Percentiles rank a stretch among this genome's conserved stretches.
These are phyloP conservation scores for Paraescarpia echinospica DNA, from an alignment of 1,140 invertebrate species.

Conservation along the genomic window DNA sequence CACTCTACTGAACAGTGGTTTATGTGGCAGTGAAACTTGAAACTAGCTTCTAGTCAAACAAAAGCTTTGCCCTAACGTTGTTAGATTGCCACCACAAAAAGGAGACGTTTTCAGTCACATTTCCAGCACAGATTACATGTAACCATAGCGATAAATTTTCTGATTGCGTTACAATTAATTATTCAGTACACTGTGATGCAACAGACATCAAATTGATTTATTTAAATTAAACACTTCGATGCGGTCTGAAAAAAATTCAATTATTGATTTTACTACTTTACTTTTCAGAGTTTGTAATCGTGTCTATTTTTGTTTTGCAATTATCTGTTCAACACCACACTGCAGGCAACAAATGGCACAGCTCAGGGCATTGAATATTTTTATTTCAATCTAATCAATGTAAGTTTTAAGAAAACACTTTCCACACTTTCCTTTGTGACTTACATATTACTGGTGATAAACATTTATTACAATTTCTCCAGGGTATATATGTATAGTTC, in stretches of 20 bases:
- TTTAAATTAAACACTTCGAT: background rate
- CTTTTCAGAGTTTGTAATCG: background rate
- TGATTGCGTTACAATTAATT: background rate
- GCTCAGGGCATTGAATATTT: too few species aligned
- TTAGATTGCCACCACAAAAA: conserved; percentile 3
- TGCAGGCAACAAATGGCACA: background rate
- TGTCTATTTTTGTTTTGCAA: background rate
- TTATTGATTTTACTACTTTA: background rate
- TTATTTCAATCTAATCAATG: too few species aligned
- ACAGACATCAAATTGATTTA: background rate
- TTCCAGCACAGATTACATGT: background rate
- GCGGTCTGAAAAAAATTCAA: background rate
- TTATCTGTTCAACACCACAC: background rate
- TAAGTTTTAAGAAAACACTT: too few species aligned
- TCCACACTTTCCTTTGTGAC: too few species aligned
- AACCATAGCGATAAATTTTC: conserved; percentile 14
- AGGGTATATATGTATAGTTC: background rate
- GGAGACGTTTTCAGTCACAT: background rate
- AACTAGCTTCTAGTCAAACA: background rate
- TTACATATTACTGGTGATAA: background rate
- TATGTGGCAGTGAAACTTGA: background rate
- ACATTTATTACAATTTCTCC: background rate
- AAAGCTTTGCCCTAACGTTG: background rate
- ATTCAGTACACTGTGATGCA: background rate
- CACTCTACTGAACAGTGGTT: background rate